A percentile compares a stretch with the other conserved stretches of the same genome.
Conservation (phyloP, 2,797 vertebrate genomes). For the Megalops cyprinoides region DNA sequence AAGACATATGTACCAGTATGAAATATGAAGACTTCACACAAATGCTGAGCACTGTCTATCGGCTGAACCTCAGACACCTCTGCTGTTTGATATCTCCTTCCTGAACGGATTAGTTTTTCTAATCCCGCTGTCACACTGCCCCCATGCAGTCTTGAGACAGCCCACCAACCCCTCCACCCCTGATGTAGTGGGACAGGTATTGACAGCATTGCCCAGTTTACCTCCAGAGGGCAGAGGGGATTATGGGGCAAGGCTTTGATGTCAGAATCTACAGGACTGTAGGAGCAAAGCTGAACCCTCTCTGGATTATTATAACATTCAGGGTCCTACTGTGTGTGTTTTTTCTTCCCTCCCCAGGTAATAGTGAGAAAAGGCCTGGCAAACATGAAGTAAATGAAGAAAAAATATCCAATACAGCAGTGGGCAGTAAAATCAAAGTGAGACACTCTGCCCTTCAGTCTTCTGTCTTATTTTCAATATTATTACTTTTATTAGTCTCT, state of each 20-base stretch:
- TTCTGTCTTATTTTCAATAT: neutral
- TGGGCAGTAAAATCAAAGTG: neutral
- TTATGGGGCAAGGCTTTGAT: neutral
- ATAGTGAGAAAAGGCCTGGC: neutral
- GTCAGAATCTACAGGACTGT: neutral
- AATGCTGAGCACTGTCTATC: neutral
- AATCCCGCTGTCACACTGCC: neutral
- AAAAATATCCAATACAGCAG: neutral
- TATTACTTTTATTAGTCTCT: neutral
- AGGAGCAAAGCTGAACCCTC: neutral
- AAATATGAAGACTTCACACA: neutral
- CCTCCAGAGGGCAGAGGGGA: neutral
- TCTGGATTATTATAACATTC: conserved; percentile 8
- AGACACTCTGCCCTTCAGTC: neutral
- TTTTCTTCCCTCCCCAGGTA: neutral
- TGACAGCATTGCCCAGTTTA: neutral
- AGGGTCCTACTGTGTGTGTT: conserved; percentile 6
- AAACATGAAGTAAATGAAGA: too few relatives aligned
- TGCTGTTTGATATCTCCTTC: neutral
- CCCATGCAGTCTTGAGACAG: neutral
- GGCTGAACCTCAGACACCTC: neutral
- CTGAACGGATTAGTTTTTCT: neutral
- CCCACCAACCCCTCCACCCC: neutral
- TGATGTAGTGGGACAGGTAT: neutral
- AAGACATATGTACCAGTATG: neutral